Evolutionary conservation across 2,797 vertebrate genomes (phyloP).

Genomic region (Pseudocheirus occidentalis): DNA sequence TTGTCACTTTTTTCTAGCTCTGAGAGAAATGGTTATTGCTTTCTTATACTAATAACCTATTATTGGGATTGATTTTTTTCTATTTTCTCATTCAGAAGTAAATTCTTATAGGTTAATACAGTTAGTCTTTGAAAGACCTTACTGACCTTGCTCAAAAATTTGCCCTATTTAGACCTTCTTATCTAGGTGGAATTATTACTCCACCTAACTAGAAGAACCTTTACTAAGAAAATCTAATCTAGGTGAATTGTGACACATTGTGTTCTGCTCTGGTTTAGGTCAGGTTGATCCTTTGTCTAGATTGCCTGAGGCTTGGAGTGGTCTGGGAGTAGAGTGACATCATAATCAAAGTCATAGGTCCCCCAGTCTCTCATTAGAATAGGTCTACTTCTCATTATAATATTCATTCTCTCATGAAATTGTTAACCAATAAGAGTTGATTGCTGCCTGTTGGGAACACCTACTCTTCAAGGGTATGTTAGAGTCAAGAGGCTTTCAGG

Average conservation of each 20-base stretch:
- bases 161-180: not conserved
- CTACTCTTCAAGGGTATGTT: not conserved
- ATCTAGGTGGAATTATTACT: not conserved
- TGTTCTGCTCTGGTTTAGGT: not conserved
- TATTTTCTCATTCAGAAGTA: not conserved
- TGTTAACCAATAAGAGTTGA: not conserved
- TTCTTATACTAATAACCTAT: not conserved
- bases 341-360: not conserved
- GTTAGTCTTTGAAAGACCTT: not conserved
- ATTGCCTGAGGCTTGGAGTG: not conserved
- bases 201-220: not conserved
- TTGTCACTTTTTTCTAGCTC: not conserved
- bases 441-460: not conserved
- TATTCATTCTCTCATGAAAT: not conserved
- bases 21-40: not conserved
- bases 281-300: not conserved
- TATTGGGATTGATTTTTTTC: not conserved
- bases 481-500: not conserved
- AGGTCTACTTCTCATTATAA: not conserved
- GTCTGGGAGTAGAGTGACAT: not conserved
- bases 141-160: not conserved
- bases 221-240: not conserved
- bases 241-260: not conserved
- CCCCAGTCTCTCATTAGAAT: not conserved
- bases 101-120: not conserved